phyloP scores from a whole-genome alignment of 92 coral and sea anemone genomes.

The Heteractis magnifica region DNA sequence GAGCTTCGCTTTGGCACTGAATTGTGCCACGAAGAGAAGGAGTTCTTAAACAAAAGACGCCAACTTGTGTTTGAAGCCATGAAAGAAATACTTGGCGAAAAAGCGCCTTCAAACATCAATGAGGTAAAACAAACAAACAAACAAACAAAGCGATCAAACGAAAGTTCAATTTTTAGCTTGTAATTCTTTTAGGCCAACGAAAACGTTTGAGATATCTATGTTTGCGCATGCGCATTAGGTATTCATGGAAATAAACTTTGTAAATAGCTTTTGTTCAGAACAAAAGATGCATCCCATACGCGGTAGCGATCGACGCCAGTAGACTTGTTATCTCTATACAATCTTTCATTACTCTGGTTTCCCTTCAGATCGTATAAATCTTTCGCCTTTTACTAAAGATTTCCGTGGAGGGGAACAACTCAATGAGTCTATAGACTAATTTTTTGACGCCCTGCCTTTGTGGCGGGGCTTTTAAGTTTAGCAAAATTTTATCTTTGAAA shows the following conservation, averaged over 20 bases:
- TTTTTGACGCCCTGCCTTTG: slow-evolving; percentile 62
- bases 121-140: slow-evolving; percentile 47
- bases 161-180: no score
- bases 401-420: slow-evolving; percentile 83
- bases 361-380: slow-evolving; percentile 62
- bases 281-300: background rate
- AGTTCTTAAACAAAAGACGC: slow-evolving; percentile 59
- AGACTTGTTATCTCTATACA: background rate
- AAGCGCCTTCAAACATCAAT: slow-evolving; percentile 56
- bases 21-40: slow-evolving; percentile 64
- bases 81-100: slow-evolving; percentile 53
- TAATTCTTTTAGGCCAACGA: background rate
- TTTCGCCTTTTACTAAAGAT: slow-evolving; percentile 93
- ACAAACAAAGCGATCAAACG: no score
- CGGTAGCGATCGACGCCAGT: background rate
- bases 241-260: no score
- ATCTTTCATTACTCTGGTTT: slow-evolving; percentile 22
- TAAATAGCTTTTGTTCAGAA: no score
- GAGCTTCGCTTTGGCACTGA: slow-evolving; percentile 68
- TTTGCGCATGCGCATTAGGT: background rate
- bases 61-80: slow-evolving; percentile 53
- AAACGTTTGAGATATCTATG: no score
- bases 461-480: background rate
- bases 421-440: slow-evolving; percentile 65
- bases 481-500: no score